These are phyloP conservation scores for Crepidodera aurea DNA, from an alignment of 2,888 invertebrate genomes.

Conservation along the genomic window DNA sequence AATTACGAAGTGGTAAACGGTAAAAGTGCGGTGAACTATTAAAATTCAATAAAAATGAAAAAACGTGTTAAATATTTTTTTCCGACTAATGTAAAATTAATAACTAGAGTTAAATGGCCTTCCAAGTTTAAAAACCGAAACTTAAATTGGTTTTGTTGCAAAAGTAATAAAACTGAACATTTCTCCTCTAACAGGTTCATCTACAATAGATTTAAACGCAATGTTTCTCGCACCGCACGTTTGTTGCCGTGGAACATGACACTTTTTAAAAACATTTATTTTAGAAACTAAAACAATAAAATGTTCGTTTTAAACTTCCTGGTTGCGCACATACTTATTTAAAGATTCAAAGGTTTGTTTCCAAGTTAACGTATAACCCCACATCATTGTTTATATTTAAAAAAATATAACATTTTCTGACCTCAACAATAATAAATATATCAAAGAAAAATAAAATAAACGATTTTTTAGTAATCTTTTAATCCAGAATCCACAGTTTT, in stretches of 20 bases:
- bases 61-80: conserved; percentile 40
- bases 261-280: conserved; percentile 43
- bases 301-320: conserved; percentile 5
- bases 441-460: no score
- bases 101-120: conserved; percentile 41
- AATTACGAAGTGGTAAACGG: conserved; percentile 8
- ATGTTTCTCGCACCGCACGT: conserved; percentile 29
- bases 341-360: no score
- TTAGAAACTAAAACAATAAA: conserved; percentile 12
- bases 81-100: conserved; percentile 40
- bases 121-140: conserved; percentile 38
- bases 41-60: conserved; percentile 33
- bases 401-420: no score
- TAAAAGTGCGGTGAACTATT: conserved; percentile 26
- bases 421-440: no score
- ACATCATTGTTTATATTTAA: no score
- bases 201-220: conserved; percentile 15
- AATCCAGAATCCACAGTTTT: no score
- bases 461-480: no score
- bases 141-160: conserved; percentile 41
- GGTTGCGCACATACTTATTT: not conserved
- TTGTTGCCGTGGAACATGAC: conserved; percentile 38
- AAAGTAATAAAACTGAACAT: conserved; percentile 39
- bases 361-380: no score
- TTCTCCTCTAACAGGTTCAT: conserved; percentile 26